Evolutionary conservation across 2,113 vertebrate genomes (phyloP), one percentile per base, ranked within the genome.

Genomic region (Petrocephalus zakoni): DNA sequence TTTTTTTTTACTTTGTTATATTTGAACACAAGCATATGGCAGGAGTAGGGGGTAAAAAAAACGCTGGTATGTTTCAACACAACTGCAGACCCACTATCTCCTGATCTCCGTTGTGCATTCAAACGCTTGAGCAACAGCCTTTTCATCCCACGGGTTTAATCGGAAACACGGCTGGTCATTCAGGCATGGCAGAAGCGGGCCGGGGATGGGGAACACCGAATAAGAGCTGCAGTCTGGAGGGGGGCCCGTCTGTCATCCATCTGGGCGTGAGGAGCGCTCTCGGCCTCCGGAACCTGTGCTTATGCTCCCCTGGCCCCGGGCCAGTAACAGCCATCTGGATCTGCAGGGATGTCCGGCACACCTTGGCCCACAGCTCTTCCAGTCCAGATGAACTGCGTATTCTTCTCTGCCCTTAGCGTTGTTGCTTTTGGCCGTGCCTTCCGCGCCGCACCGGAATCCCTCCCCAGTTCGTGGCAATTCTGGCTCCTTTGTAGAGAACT

Each of bases 101-200:
- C 88, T 68, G 8, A 82, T 7, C 6, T 46, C 52, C 2, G 22
- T 19, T 25, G 51, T 46, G n/a, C 75, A 51, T 58, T 81, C 86
- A 64, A 55, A 58, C 25, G 53, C 49, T n/a, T 51, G 29, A 64
- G n/a, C 49, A 19, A 29, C 42, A 37, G 86, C 56, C 52, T 84
- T 55, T 42, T 72, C 75, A 34, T 85, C 56, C 86, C 52, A n/a
- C 15, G 34, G 34, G 88, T 88, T 64, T 89, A 86, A 91, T 92
- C 87, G 86, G 88, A 90, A 91, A 90, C 85, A 75, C 88, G 90
- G 87, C 86, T 82, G 89, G 91, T 89, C 87, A 89, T 90, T 81
- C 49, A 53, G 52, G 87, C 29, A 56, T 51, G 19, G 51, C 46
- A 34, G n/a, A 21, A 34, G 64, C 25, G 13, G 21, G 2, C 6